Percentiles rank a stretch among this genome's conserved stretches.
phyloP scores from a whole-genome alignment of 2,113 vertebrate species.

The Dipodomys merriami region DNA sequence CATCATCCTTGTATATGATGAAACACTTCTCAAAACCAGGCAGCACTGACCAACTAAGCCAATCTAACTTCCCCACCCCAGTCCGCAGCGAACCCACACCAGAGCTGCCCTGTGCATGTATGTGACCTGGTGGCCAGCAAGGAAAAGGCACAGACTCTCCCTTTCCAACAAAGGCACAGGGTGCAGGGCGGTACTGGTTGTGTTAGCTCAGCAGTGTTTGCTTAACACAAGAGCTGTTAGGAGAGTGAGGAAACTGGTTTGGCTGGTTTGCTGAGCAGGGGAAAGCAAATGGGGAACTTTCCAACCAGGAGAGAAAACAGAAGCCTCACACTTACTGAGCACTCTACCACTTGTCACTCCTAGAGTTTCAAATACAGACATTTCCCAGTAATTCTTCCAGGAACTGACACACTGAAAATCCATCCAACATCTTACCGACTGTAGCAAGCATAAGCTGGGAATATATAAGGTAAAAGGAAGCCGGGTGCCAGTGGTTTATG shows the following conservation, averaged over 20 bases:
- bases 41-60: neutral
- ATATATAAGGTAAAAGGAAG: neutral
- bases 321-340: neutral
- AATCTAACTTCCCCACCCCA: neutral
- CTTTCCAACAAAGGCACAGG: slow-evolving; percentile 40
- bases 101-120: neutral
- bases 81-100: neutral
- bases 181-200: neutral
- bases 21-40: neutral
- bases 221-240: slow-evolving; percentile 47
- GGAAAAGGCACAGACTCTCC: neutral
- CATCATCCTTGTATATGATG: neutral
- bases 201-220: slow-evolving; percentile 73
- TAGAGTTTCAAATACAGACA: neutral
- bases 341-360: too few species aligned
- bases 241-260: slow-evolving; percentile 74
- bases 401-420: neutral
- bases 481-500: too few species aligned
- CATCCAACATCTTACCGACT: neutral
- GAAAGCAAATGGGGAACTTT: neutral
- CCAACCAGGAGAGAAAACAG: slow-evolving; percentile 21
- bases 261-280: slow-evolving; percentile 67
- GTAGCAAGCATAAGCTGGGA: neutral
- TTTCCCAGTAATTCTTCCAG: neutral
- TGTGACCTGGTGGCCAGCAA: neutral